A percentile compares a stretch with the other conserved stretches of the same genome.
Conservation (phyloP, 2,113 vertebrate species). For the Orycteropus afer region DNA sequence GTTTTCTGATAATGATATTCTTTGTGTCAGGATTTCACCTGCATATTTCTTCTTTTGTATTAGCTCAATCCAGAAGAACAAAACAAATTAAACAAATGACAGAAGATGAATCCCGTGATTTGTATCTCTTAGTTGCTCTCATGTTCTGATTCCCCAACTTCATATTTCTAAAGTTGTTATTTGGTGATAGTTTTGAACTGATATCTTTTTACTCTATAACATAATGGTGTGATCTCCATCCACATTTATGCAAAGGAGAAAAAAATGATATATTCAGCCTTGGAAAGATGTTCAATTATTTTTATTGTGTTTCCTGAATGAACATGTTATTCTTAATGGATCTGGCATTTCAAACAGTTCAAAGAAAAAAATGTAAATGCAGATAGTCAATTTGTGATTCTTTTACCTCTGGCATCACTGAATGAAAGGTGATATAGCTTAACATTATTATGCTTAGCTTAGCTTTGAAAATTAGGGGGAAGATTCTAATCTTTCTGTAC, state of each 20-base stretch:
- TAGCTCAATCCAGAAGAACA: not conserved
- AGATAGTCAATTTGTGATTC: not conserved
- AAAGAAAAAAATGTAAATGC: constrained; percentile 47
- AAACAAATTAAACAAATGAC: constrained; percentile 3
- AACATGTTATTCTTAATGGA: constrained; percentile 45
- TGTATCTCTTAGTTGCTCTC: constrained; percentile 61
- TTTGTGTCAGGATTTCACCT: not conserved
- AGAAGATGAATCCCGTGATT: not conserved
- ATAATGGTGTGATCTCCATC: constrained; percentile 51
- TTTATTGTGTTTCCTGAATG: constrained; percentile 65
- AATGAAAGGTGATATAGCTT: not conserved
- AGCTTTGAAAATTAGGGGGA: constrained; percentile 38
- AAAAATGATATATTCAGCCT: constrained; percentile 28
- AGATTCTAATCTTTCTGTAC: not conserved
- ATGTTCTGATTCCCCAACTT: constrained; percentile 40
- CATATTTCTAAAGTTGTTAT: constrained; percentile 53
- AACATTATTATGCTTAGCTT: constrained; percentile 36
- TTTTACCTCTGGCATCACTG: not conserved
- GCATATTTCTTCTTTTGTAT: not conserved
- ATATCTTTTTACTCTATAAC: constrained; percentile 51
- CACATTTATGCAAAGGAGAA: constrained; percentile 57
- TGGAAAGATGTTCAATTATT: constrained; percentile 51
- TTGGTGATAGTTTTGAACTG: constrained; percentile 34
- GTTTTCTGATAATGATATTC: not conserved
- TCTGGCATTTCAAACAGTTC: constrained; percentile 35